These are phyloP conservation scores for Digitonthophagus gazella DNA, from an alignment of 2,888 invertebrate genomes.

Conservation along the genomic window DNA sequence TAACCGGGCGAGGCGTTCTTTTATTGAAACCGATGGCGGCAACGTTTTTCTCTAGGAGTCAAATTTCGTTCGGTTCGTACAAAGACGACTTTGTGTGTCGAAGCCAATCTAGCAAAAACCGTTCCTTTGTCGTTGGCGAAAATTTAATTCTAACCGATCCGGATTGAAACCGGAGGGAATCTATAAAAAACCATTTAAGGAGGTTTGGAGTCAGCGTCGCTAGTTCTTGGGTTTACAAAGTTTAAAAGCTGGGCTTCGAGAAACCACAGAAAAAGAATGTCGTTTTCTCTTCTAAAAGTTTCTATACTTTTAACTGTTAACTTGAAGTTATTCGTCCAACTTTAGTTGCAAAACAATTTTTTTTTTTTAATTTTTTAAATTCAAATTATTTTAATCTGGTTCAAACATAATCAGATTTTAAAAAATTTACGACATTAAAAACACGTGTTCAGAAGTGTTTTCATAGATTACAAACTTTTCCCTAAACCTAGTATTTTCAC, in stretches of 20 bases:
- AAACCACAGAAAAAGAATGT: slow-evolving; percentile 2
- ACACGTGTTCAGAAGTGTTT: not conserved
- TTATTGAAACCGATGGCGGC: not conserved
- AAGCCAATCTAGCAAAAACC: not conserved
- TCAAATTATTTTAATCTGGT: too few species aligned
- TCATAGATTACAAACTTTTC: too few species aligned
- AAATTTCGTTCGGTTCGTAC: not conserved
- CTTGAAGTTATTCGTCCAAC: too few species aligned
- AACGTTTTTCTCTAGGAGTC: not conserved
- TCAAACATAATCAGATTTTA: too few species aligned
- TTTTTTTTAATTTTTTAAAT: too few species aligned
- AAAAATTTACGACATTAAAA: too few species aligned
- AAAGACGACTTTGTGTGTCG: not conserved
- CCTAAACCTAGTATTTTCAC: too few species aligned
- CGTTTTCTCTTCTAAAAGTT: not conserved
- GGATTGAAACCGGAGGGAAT: slow-evolving; percentile 3
- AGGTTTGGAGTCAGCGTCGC: slow-evolving; percentile 5
- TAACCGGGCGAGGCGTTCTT: not conserved
- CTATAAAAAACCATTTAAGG: slow-evolving; percentile 8
- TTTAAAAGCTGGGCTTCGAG: slow-evolving; percentile 4
- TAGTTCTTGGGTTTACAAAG: slow-evolving; percentile 4
- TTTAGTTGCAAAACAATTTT: too few species aligned
- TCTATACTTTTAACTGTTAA: not conserved
- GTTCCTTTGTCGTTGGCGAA: slow-evolving; percentile 7
- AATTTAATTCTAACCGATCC: slow-evolving; percentile 3